Conservation (phyloP, 2,797 vertebrate species). For the Parauchenoglanis punctatus region DNA sequence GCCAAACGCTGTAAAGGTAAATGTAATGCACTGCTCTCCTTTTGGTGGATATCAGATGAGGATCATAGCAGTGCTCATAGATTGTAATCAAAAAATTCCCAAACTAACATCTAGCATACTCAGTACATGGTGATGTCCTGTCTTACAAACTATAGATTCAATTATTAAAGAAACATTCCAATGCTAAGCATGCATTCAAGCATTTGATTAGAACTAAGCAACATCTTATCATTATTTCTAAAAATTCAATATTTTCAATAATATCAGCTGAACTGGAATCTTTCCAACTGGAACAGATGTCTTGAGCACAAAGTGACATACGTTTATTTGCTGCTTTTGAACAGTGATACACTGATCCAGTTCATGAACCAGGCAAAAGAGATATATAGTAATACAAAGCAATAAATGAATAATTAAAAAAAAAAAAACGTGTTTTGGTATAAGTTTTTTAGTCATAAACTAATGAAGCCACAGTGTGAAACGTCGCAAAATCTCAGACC, state of each 20-base stretch:
- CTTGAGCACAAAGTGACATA: not conserved
- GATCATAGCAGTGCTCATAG: not conserved
- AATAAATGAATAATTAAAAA: not conserved
- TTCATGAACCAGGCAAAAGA: not conserved
- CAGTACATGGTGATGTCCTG: no score
- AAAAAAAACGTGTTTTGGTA: not conserved
- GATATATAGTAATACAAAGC: not conserved
- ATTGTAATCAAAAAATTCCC: not conserved
- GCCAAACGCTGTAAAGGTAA: no score
- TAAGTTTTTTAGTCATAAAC: not conserved
- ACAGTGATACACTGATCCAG: not conserved
- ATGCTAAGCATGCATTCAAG: not conserved
- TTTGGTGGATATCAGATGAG: not conserved
- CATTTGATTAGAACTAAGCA: not conserved
- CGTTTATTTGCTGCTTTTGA: not conserved
- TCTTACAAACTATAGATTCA: not conserved
- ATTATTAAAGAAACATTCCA: not conserved
- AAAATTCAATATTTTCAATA: not conserved
- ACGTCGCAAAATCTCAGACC: constrained; percentile 70
- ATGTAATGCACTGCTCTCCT: not conserved
- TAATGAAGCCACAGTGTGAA: not conserved
- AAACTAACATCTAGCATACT: not conserved
- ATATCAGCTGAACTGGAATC: not conserved
- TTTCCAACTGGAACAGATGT: not conserved
- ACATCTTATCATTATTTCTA: not conserved